Evolutionary conservation across 2,797 vertebrate species (phyloP), one percentile per base, ranked within the genome.

Genomic region (Labeo calbasu): DNA sequence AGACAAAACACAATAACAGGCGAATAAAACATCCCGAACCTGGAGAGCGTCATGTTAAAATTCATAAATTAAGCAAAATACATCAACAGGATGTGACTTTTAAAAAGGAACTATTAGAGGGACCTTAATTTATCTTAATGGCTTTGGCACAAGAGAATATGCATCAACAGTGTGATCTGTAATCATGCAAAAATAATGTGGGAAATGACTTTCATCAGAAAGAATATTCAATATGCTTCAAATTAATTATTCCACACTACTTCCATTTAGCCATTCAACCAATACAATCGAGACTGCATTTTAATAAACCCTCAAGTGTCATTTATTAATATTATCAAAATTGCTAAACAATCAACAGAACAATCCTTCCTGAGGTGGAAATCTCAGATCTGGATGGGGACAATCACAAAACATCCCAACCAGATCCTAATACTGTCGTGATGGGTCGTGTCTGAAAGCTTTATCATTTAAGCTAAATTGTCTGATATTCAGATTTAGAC

Each of bases 381-480:
- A 70, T 32, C 25, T n/a, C 1, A 17, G 19, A 25, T 73, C 57
- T 4, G 28, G 59, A 25, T 65, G 76, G 40, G 59, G 10, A 36
- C 28, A 23, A n/a, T 71, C 23, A 32, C 14, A 23, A 59, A 43
- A 23, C 46, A 50, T 68, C 23, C 72, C n/a, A 25, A 10, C 9
- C 32, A 51, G 46, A 71, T 84, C 32, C 73, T 85, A 87, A 79
- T 82, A 86, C 78, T 84, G 77, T 57, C 8, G 1, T 78, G 32
- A 84, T 46, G 17, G 59, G 5, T 73, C 76, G 48, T 79, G 78
- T 81, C 61, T 23, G 12, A 73, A 53, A n/a, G 17, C 3, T 5
- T 48, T 11, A 14, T 32, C 25, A 57, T 53, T 76, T 13, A 36
- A 11, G 19, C 28, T 55, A 75, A 75, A 36, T 53, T 2, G 50